Evolutionary conservation across 2,888 invertebrate species (phyloP).

Genomic region (Acronicta psi): DNA sequence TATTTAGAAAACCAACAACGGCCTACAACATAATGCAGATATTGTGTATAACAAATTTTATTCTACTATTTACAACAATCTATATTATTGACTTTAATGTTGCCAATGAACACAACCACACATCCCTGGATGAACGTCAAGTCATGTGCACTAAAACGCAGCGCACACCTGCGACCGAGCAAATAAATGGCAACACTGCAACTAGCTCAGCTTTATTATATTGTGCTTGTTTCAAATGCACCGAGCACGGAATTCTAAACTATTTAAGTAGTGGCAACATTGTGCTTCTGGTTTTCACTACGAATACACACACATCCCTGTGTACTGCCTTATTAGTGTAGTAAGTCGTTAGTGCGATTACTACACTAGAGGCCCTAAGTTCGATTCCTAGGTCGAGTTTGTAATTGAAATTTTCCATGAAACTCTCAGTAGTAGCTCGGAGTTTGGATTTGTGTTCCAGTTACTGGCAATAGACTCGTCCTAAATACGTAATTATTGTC

Average conservation of each 20-base stretch:
- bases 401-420: no score
- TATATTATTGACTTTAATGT: neutral
- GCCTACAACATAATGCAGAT: no score
- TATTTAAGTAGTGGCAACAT: constrained; percentile 8
- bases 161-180: constrained; percentile 35
- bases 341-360: no score
- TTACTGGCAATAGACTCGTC: no score
- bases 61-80: no score
- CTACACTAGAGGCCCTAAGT: no score
- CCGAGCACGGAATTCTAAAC: constrained; percentile 5
- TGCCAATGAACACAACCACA: neutral
- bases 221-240: constrained; percentile 20
- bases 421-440: no score
- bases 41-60: no score
- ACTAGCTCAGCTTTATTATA: constrained; percentile 33
- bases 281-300: neutral
- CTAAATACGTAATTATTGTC: no score
- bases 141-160: constrained; percentile 12
- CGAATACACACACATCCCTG: neutral
- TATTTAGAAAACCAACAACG: no score
- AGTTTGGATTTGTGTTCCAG: no score
- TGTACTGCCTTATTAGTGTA: neutral
- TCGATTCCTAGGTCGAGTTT: no score
- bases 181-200: constrained; percentile 31
- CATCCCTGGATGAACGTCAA: neutral